Evolutionary conservation across 2,797 vertebrate genomes (phyloP), one percentile per base, ranked within the genome.

Genomic region (Bradypus variegatus): DNA sequence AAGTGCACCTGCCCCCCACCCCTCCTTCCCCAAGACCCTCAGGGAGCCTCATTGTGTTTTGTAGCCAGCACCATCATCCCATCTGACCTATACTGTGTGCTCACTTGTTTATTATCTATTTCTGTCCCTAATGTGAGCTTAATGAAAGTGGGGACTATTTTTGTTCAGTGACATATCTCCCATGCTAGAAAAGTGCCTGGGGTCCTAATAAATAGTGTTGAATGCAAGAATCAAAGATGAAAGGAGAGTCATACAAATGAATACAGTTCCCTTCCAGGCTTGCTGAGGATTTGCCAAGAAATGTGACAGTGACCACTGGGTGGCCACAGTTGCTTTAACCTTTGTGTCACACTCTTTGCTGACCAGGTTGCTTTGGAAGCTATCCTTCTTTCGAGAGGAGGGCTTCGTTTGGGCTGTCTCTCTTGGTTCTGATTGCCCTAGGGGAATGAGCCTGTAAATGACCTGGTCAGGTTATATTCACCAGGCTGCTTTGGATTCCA

Each of bases 251-350:
- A 62, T 64, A 27, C 5, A 67, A 38, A 31, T 25, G 41, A 10
- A 78, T 45, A 62, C 11, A 13, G 38, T 48, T 91, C 76, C n/a
- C 73, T 70, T n/a, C n/a, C 9, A 10, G 41, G 38, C 33, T 81
- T 82, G 41, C 64, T 53, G 38, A 90, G 89, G 50, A 67, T 90
- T 50, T 80, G 36, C 72, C 77, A 72, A 27, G 58, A 53, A 80
- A 65, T 62, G 80, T 84, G 77, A 67, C 50, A 0, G 69, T 93
- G 93, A 94, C 95, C 96, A 94, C 96, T 95, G 97, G 96, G 94
- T 95, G 95, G 95, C 97, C 95, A 33, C 95, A 95, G 96, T 91
- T 77, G 90, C 96, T 96, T 97, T 96, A 64, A 0, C 79, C 95
- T 96, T 89, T 33, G 45, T 53, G 38, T 79, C 33, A 53, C 1